A percentile compares a stretch with the other conserved stretches of the same genome.
phyloP scores from a whole-genome alignment of 2,113 vertebrate genomes.

The Ellobius talpinus region DNA sequence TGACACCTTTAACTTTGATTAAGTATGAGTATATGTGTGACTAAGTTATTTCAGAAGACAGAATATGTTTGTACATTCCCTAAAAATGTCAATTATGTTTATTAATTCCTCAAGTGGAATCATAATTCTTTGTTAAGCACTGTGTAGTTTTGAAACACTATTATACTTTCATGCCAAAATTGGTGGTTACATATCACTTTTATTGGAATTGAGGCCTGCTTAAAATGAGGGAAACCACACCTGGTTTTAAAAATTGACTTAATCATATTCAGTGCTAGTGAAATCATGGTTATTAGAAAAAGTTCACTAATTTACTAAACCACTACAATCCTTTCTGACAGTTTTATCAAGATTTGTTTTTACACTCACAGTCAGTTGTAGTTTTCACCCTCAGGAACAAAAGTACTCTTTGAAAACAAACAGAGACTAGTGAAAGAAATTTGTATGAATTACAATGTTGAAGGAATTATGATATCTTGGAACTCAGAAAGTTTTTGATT shows the following conservation, averaged over 20 bases:
- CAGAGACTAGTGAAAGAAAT: neutral
- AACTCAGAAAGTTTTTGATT: neutral
- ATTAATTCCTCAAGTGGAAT: neutral
- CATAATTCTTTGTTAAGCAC: neutral
- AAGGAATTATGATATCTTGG: neutral
- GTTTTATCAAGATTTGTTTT: neutral
- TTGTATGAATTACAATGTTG: neutral
- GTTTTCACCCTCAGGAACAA: neutral
- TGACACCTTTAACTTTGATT: neutral
- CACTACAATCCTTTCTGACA: neutral
- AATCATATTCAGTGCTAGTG: neutral
- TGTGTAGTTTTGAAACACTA: neutral
- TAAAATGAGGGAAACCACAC: neutral
- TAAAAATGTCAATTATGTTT: neutral
- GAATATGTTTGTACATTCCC: rapidly evolving
- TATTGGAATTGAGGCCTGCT: neutral
- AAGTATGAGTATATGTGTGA: neutral
- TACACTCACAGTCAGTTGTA: neutral
- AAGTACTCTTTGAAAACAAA: neutral
- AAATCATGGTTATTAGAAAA: neutral
- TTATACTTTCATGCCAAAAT: neutral
- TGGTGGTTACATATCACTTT: neutral
- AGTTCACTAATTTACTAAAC: neutral
- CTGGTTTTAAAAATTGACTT: neutral
- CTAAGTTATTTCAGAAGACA: neutral